Evolutionary conservation across 2,888 invertebrate species (phyloP), one percentile per base, ranked within the genome.

Genomic region (Melinaea menophilus): DNA sequence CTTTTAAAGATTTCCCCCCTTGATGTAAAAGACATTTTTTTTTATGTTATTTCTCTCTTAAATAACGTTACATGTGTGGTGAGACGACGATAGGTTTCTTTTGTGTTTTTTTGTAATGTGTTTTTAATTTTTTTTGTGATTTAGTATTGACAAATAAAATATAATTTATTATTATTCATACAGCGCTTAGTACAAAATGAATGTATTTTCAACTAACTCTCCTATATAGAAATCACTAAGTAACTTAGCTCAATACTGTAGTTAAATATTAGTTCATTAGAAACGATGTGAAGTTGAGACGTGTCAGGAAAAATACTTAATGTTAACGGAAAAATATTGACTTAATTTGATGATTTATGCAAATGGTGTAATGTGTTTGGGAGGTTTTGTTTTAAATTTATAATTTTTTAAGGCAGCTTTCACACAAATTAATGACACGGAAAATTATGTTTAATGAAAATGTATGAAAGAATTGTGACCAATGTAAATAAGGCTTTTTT

Each of bases 61-160:
- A 61, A 78, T 78, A 84, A 87, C 86, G 90, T 90, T 90, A 89
- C 90, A 90, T 90, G 90, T 90, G 90, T 90, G 89, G 90, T 90
- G 90, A 90, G 90, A 90, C 90, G 90, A 86, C 85, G 87, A 83
- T 85, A 88, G 87, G 84, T 79, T 79, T 78, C 82, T 73, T 63
- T 66, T 63, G 84, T 79, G 78, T 78, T 82, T 73, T 63, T 66
- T 63, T 63, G 57, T 78, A 79, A 80, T 79, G 46, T 77, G 72
- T 76, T 59, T 84, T 84, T 80, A 75, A 76, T 79, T 82, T 82
- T 77, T 76, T 73, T 68, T 58, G 66, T 60, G 58, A 58, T 62
- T 46, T 63, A 56, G 45, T 58, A 41, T 37, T 37, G 37, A 37
- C 3, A 41, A 41, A 11, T 41, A 41, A 41, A 41, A 46, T 61